Conservation (phyloP, 1,140 invertebrate genomes). For the Zeugodacus cucurbitae region DNA sequence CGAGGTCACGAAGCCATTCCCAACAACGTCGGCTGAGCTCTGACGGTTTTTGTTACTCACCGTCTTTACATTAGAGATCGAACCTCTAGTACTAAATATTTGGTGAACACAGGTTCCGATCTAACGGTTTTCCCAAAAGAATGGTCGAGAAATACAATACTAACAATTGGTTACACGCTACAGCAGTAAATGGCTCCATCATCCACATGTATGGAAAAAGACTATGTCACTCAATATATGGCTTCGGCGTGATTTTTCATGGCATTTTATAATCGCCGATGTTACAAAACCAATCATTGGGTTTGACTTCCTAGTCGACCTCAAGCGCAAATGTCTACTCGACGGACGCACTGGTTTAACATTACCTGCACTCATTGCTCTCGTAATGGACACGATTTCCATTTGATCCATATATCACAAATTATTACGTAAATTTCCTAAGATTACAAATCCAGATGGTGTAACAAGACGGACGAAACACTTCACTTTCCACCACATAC, state of each 20-base stretch:
- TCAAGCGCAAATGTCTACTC: slow-evolving; percentile 37
- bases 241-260: slow-evolving; percentile 56
- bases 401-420: too few species aligned
- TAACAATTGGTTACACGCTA: background rate
- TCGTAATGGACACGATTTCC: too few species aligned
- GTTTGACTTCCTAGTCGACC: slow-evolving; percentile 63
- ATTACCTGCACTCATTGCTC: too few species aligned
- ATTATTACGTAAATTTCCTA: too few species aligned
- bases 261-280: too few species aligned
- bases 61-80: background rate
- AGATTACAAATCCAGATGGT: too few species aligned
- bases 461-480: too few species aligned
- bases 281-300: slow-evolving; percentile 61
- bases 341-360: too few species aligned
- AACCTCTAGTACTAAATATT: background rate
- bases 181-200: background rate
- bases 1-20: too few species aligned
- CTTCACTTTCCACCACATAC: too few species aligned
- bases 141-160: background rate
- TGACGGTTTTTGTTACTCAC: too few species aligned
- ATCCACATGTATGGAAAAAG: background rate
- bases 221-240: background rate
- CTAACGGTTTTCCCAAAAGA: background rate
- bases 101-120: background rate
- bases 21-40: too few species aligned